phyloP scores from a whole-genome alignment of 1,140 invertebrate genomes.

The Acromyrmex echinatior region DNA sequence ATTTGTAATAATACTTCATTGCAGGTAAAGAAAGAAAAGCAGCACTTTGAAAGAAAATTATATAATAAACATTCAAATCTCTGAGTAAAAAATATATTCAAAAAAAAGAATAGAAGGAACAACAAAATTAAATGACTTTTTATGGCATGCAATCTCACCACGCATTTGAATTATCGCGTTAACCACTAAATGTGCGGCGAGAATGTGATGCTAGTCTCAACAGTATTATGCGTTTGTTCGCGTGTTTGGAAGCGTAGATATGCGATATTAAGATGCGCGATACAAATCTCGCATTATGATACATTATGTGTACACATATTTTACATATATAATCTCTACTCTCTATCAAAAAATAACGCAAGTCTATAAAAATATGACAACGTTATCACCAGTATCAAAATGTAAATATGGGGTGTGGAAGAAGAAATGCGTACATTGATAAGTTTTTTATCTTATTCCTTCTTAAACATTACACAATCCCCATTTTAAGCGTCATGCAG shows the following conservation, averaged over 20 bases:
- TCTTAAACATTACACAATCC: conserved; percentile 45
- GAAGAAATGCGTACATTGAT: conserved; percentile 73
- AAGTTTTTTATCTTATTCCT: conserved; percentile 54
- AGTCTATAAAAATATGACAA: conserved; percentile 84
- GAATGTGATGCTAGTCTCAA: not conserved
- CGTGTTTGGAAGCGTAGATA: conserved; percentile 30
- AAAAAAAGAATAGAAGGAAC: not conserved
- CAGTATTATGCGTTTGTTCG: conserved; percentile 7
- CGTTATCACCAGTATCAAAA: conserved; percentile 82
- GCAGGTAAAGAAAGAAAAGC: conserved; percentile 8
- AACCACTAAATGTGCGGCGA: not conserved
- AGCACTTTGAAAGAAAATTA: conserved; percentile 13
- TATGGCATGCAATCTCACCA: not conserved
- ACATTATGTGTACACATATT: conserved; percentile 73
- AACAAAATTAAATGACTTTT: conserved; percentile 19
- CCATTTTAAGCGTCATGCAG: conserved; percentile 63
- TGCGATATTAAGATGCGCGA: conserved; percentile 36
- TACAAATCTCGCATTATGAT: conserved; percentile 78
- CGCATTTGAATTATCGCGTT: not conserved
- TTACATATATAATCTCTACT: conserved; percentile 78
- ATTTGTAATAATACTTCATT: conserved; percentile 37
- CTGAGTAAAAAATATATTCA: not conserved
- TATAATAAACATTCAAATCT: conserved; percentile 16
- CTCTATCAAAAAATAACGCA: conserved; percentile 81
- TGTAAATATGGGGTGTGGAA: conserved; percentile 78